Base-by-base conservation (phyloP, 2,888 invertebrate genomes). In the Eupithecia subumbrata region DNA sequence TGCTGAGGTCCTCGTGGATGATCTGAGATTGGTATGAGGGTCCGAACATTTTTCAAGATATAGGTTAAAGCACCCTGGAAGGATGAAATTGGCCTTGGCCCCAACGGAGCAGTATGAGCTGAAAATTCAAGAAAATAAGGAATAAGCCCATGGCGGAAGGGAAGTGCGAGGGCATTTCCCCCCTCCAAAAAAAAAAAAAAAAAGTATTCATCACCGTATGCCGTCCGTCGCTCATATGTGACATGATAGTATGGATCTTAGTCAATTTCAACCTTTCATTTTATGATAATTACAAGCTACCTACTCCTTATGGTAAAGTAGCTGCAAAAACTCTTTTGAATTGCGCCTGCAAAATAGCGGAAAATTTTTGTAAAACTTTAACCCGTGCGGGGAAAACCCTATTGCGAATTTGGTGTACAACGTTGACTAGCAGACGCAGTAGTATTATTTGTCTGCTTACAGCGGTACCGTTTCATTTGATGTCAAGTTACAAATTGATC, bases 11-110 rank as follows among this genome's bases (percentile, higher is more conserved):
- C 52, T 91, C 86, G 64, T 89, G 83, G 2, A 89, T 85, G 9
- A 89, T 83, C 77, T 87, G 87, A 2, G 86, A 73, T 80, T 89
- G 88, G n/a, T 85, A 85, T 16, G 86, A 78, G 0, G 80, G 83
- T 25, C 86, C 86, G 0, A 80, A 79, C 34, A 88, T 83, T 45
- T 72, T 75, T 11, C 2, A n/a, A 37, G 3, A 12, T 9, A 16
- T 37, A 66, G 16, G 4, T 8, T 16, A 63, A 63, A 30, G 16
- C 30, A 16, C 7, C 9, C 63, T 30, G 9, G 8, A 64, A 8
- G 4, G 11, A 22, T 11, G 22, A 0, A 56, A 56, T 37, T 37
- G 22, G 22, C n/a, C 56, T 56, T 56, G 0, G 22, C 3, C 22
- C 12, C 25, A 48, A 5, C 12, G n/a, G 22, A 4, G 11, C 56